A percentile compares a stretch with the other conserved stretches of the same genome.
Evolutionary conservation across 1,140 invertebrate species (phyloP).

Genomic region (Drosophila punjabiensis): DNA sequence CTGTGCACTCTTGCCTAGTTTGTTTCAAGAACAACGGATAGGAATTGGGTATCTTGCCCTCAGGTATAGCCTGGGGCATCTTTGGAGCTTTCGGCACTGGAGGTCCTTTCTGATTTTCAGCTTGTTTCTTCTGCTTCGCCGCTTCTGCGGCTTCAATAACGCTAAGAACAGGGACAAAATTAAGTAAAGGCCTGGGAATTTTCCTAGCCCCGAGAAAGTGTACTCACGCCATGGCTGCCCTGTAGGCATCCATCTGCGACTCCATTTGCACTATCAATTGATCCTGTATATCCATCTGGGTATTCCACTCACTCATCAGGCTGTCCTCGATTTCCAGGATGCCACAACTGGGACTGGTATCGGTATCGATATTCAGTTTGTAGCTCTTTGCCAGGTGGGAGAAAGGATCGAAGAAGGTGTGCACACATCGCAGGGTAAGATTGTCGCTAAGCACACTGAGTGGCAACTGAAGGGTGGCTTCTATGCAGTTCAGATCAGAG

Average conservation of each 20-base stretch:
- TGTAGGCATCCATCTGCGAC: conserved; percentile 26
- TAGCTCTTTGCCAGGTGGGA: conserved; percentile 64
- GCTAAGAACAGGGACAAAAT: not conserved
- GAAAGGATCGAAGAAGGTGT: conserved; percentile 63
- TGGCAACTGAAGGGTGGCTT: conserved; percentile 58
- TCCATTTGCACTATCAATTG: conserved; percentile 44
- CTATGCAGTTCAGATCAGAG: conserved; percentile 46
- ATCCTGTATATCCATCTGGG: conserved; percentile 54
- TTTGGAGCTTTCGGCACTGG: conserved; percentile 29
- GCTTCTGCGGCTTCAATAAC: not conserved
- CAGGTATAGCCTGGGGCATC: conserved; percentile 44
- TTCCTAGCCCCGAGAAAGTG: not conserved
- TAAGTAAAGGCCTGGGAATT: too few species aligned
- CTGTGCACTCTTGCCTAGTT: conserved; percentile 36
- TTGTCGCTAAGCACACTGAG: conserved; percentile 61
- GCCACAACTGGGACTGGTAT: conserved; percentile 46
- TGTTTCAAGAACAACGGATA: conserved; percentile 44
- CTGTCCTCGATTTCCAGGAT: conserved; percentile 61
- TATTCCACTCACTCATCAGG: conserved; percentile 61
- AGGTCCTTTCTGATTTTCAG: not conserved
- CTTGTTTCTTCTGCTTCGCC: not conserved
- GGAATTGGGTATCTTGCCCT: conserved; percentile 64
- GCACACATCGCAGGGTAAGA: conserved; percentile 63
- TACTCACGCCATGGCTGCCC: conserved; percentile 37
- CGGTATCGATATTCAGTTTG: not conserved